Percentiles rank a stretch among this genome's conserved stretches.
Evolutionary conservation across 2,888 invertebrate species (phyloP).

Genomic region (Alviniconcha strummeri): DNA sequence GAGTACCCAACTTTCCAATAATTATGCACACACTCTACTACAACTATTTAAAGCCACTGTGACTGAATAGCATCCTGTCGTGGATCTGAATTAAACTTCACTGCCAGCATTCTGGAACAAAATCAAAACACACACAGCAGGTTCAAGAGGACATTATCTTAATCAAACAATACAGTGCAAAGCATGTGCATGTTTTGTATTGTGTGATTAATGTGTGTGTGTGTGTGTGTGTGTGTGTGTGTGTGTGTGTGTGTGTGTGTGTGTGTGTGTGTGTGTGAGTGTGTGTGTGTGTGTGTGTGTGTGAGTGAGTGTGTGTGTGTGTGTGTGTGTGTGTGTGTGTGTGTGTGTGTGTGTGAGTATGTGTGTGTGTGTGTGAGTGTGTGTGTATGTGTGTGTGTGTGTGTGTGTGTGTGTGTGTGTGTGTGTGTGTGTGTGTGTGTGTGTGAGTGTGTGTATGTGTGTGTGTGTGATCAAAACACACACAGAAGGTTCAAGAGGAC

Average conservation of each 20-base stretch:
- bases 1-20: no score
- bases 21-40: no score
- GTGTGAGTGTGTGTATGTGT: neutral
- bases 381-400: slow-evolving; percentile 16
- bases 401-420: slow-evolving; percentile 16
- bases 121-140: neutral
- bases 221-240: neutral
- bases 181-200: neutral
- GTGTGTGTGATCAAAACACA: neutral
- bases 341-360: slow-evolving; percentile 5
- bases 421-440: slow-evolving; percentile 4
- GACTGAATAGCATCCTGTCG: no score
- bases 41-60: no score
- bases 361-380: slow-evolving; percentile 12
- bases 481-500: neutral
- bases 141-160: neutral
- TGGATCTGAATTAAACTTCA: no score
- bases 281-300: neutral
- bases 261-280: neutral
- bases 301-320: slow-evolving; percentile 13
- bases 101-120: no score
- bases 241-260: neutral
- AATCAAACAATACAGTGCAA: no score
- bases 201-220: neutral
- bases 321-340: slow-evolving; percentile 9